Conservation (phyloP, 2,888 invertebrate species). For the Rhingia rostrata region DNA sequence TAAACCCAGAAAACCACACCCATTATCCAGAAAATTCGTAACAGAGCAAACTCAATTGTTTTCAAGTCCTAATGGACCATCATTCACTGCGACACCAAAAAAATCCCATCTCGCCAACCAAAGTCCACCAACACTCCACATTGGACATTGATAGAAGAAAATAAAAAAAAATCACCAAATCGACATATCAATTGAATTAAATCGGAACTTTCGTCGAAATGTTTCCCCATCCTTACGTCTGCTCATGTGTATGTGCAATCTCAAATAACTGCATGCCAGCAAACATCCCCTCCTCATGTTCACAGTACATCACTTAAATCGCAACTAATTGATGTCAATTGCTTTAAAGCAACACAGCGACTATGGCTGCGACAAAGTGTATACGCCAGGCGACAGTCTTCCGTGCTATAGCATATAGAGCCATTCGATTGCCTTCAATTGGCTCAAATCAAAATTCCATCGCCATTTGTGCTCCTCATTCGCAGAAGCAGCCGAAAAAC, state of each 20-base stretch:
- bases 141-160: neutral
- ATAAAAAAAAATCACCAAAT: neutral
- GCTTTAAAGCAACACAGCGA: slow-evolving; percentile 21
- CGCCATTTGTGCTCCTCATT: slow-evolving; percentile 17
- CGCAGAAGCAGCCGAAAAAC: neutral
- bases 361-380: neutral
- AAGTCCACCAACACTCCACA: neutral
- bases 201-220: slow-evolving; percentile 2
- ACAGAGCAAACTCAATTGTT: too few species aligned
- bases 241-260: neutral
- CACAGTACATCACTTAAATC: slow-evolving; percentile 38
- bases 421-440: slow-evolving; percentile 69
- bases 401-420: slow-evolving; percentile 40
- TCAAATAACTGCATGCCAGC: neutral
- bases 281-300: neutral
- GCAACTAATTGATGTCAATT: slow-evolving; percentile 73
- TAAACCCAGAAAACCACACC: too few species aligned
- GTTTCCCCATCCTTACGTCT: neutral
- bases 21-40: too few species aligned
- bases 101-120: neutral
- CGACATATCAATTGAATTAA: slow-evolving; percentile 39
- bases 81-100: neutral
- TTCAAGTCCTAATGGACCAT: too few species aligned
- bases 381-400: slow-evolving; percentile 34
- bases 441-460: slow-evolving; percentile 67